Evolutionary conservation across 2,797 vertebrate species (phyloP).

Genomic region (Channa striata): DNA sequence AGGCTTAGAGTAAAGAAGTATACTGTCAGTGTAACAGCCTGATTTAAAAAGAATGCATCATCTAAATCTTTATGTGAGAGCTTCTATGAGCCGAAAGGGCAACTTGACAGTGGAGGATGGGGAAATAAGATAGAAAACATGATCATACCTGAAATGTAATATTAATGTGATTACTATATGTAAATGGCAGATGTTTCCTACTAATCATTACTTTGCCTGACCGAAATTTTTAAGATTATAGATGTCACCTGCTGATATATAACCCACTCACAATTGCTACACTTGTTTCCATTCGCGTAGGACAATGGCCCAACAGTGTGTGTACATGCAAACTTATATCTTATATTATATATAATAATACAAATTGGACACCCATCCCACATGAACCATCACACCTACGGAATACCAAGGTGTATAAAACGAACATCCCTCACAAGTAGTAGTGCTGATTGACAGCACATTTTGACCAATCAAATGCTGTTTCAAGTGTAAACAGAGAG

Average conservation of each 20-base stretch:
- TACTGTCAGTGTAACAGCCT: background rate
- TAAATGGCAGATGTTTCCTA: too few relatives aligned
- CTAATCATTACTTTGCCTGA: too few relatives aligned
- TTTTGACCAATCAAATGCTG: slow-evolving; percentile 42
- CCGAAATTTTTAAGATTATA: too few relatives aligned
- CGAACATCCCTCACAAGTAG: background rate
- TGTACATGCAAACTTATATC: too few relatives aligned
- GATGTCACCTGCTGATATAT: too few relatives aligned
- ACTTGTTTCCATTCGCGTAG: too few relatives aligned
- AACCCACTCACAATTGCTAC: too few relatives aligned
- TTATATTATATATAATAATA: too few relatives aligned
- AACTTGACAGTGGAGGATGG: background rate
- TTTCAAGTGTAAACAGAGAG: slow-evolving; percentile 10
- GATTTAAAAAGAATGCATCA: background rate
- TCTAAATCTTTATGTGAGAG: background rate
- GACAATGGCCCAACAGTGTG: too few relatives aligned
- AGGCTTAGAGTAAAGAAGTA: background rate
- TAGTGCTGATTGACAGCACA: slow-evolving; percentile 19
- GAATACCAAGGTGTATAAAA: background rate
- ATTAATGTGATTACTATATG: too few relatives aligned
- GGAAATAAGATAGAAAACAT: background rate
- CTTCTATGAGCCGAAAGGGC: background rate
- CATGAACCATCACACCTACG: background rate
- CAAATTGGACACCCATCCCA: too few relatives aligned
- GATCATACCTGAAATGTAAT: too few relatives aligned